phyloP scores from a whole-genome alignment of 2,113 vertebrate genomes.

The Acrocephalus arundinaceus region DNA sequence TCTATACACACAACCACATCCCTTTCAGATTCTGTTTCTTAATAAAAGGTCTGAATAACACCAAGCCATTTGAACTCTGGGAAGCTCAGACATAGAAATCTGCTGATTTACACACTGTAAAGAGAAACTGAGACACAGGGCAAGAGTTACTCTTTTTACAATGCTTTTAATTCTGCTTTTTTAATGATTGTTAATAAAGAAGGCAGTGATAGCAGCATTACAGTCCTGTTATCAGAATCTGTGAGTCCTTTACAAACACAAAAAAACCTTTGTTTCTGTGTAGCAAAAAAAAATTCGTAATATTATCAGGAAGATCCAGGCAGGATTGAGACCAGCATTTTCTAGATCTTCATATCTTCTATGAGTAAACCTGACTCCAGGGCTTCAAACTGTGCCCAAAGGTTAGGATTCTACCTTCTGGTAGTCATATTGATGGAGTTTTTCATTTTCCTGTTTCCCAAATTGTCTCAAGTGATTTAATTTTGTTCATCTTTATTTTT shows the following conservation, averaged over 20 bases:
- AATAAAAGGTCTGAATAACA: not conserved
- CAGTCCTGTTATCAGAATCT: not conserved
- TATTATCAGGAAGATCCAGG: not conserved
- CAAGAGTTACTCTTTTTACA: not conserved
- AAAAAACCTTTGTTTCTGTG: not conserved
- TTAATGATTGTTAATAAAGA: not conserved
- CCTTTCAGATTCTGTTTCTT: not conserved
- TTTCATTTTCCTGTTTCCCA: not conserved
- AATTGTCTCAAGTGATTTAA: not conserved
- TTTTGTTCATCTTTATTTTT: not conserved
- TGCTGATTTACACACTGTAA: not conserved
- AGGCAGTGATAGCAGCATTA: not conserved
- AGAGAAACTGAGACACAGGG: not conserved
- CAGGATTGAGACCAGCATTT: not conserved
- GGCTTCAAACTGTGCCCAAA: not conserved
- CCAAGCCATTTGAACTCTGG: not conserved
- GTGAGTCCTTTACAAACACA: not conserved
- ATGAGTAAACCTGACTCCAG: not conserved
- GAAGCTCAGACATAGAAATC: not conserved
- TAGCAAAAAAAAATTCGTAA: not conserved
- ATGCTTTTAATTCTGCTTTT: not conserved
- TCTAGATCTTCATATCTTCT: not conserved
- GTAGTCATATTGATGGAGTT: rapidly evolving
- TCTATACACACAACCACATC: not conserved
- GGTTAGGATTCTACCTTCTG: not conserved